phyloP scores from a whole-genome alignment of 2,113 vertebrate species.

The Halcyon malimbica region DNA sequence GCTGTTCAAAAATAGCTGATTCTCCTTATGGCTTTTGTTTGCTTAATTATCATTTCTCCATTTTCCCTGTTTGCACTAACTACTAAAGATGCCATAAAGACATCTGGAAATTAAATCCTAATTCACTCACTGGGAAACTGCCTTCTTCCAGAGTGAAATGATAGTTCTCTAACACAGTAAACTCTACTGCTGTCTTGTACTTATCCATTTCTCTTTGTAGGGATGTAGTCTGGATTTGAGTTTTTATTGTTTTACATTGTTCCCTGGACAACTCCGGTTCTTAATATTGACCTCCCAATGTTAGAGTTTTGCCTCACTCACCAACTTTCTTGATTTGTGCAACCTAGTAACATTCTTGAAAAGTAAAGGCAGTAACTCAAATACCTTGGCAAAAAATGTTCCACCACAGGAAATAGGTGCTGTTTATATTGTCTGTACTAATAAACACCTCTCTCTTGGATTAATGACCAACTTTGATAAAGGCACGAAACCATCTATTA shows the following conservation, averaged over 20 bases:
- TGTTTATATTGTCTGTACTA: neutral
- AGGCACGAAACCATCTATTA: neutral
- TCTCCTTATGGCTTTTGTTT: constrained; percentile 23
- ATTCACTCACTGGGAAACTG: neutral
- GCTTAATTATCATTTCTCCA: neutral
- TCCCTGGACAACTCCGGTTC: neutral
- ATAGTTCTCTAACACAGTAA: neutral
- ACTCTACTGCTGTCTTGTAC: neutral
- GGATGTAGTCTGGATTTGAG: neutral
- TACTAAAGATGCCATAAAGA: neutral
- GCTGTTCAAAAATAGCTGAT: neutral
- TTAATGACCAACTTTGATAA: neutral
- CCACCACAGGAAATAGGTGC: neutral
- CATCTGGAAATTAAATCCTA: constrained; percentile 29
- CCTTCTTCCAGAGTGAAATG: neutral
- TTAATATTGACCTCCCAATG: neutral
- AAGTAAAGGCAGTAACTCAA: neutral
- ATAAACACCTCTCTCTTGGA: neutral
- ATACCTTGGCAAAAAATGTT: neutral
- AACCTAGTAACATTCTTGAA: neutral
- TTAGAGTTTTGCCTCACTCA: neutral
- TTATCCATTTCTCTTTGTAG: neutral
- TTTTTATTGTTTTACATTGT: neutral
- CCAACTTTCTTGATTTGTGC: neutral
- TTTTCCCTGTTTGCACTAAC: constrained; percentile 25